A percentile compares a stretch with the other conserved stretches of the same genome.
phyloP scores from a whole-genome alignment of 2,797 vertebrate genomes.

The Podargus strigoides region DNA sequence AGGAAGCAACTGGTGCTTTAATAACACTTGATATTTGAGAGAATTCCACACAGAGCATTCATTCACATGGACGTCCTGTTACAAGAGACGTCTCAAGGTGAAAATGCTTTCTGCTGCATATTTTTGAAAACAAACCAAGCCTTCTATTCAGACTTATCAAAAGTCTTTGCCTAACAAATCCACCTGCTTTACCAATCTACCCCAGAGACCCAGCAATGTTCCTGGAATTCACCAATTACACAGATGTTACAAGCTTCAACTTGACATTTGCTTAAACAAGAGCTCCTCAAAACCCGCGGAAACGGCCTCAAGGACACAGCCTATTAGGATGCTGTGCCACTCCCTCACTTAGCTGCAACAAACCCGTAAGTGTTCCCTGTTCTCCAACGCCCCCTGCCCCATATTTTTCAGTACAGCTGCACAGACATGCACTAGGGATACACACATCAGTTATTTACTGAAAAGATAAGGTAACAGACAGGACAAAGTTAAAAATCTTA shows the following conservation, averaged over 20 bases:
- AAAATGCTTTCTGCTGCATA: background rate
- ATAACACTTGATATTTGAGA: background rate
- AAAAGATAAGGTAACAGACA: background rate
- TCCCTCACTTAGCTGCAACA: background rate
- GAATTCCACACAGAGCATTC: background rate
- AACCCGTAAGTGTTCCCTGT: background rate
- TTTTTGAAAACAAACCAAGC: background rate
- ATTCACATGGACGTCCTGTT: rapidly evolving
- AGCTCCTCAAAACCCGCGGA: background rate
- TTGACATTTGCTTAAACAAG: background rate
- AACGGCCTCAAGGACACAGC: background rate
- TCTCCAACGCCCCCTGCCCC: rapidly evolving
- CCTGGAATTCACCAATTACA: background rate
- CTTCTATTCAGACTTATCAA: background rate
- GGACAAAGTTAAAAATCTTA: background rate
- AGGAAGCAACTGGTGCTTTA: background rate
- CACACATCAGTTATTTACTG: background rate
- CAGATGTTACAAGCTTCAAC: background rate
- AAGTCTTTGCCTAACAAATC: background rate
- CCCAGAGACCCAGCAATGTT: rapidly evolving
- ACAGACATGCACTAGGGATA: background rate
- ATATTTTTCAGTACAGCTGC: background rate
- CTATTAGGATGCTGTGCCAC: background rate
- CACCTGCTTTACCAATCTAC: background rate
- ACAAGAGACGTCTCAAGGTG: background rate